Evolutionary conservation across 2,113 vertebrate genomes (phyloP).

Genomic region (Calyptommatus sinebrachiatus): DNA sequence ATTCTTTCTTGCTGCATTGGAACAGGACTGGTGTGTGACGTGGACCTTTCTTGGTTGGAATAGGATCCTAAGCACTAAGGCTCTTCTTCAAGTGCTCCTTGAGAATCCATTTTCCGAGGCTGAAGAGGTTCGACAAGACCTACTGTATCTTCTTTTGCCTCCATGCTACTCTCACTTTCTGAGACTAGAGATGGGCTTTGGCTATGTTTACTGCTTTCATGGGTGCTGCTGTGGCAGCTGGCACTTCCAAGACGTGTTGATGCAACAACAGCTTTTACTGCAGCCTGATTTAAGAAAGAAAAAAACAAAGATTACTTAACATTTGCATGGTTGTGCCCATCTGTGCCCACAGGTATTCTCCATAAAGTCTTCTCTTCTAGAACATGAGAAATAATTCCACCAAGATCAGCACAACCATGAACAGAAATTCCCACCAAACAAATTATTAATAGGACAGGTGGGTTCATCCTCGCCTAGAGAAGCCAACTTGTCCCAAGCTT

Average conservation of each 20-base stretch:
- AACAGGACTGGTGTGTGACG: conserved; percentile 62
- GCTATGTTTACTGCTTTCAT: conserved; percentile 69
- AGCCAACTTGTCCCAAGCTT: too few relatives aligned
- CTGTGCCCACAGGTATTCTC: not conserved
- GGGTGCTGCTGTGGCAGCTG: conserved; percentile 63
- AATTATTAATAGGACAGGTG: not conserved
- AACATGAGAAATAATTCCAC: not conserved
- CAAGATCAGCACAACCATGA: not conserved
- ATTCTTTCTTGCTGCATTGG: conserved; percentile 65
- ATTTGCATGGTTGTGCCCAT: not conserved
- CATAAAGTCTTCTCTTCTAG: not conserved
- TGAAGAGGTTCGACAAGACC: conserved; percentile 38
- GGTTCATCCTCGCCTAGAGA: too few relatives aligned
- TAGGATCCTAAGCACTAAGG: conserved; percentile 55
- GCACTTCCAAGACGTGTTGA: conserved; percentile 81
- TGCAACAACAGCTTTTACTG: conserved; percentile 87
- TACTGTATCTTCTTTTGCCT: conserved; percentile 25
- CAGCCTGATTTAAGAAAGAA: conserved; percentile 69
- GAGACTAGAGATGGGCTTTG: conserved; percentile 46
- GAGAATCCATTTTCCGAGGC: conserved; percentile 48
- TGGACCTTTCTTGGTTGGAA: conserved; percentile 39
- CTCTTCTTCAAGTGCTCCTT: conserved; percentile 51
- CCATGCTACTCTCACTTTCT: conserved; percentile 31
- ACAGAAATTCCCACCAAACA: not conserved
- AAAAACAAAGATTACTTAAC: conserved; percentile 5